Evolutionary conservation across 2,797 vertebrate species (phyloP).

Genomic region (Premnoplex brunnescens): DNA sequence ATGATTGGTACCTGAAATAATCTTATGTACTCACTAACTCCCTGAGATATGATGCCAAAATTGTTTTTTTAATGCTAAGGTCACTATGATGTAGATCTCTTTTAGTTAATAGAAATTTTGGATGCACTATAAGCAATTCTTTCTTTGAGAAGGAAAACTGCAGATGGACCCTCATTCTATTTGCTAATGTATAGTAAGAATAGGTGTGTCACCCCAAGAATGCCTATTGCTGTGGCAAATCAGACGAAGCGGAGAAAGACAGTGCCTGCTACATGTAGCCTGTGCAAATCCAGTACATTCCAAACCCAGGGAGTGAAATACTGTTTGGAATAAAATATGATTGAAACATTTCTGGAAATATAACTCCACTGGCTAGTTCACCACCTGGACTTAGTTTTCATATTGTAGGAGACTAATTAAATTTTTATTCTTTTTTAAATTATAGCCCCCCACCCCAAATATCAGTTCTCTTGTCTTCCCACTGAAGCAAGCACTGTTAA

Average conservation of each 20-base stretch:
- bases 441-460: background rate
- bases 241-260: constrained; percentile 46
- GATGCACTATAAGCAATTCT: background rate
- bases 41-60: background rate
- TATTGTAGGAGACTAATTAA: constrained; percentile 74
- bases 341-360: constrained; percentile 52
- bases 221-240: constrained; percentile 63
- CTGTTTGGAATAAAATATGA: constrained; percentile 41
- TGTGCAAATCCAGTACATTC: constrained; percentile 48
- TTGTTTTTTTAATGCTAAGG: background rate
- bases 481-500: constrained; percentile 68
- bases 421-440: constrained; percentile 76
- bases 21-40: background rate
- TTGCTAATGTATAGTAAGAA: constrained; percentile 48
- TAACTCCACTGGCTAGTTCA: constrained; percentile 47
- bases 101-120: constrained; percentile 38
- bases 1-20: constrained; percentile 14
- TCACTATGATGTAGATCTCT: constrained; percentile 5
- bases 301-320: constrained; percentile 36
- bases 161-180: constrained; percentile 9
- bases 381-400: constrained; percentile 76
- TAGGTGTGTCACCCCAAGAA: constrained; percentile 57
- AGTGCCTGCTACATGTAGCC: constrained; percentile 49
- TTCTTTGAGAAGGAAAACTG: constrained; percentile 11
- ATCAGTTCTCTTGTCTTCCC: constrained; percentile 75